Conservation (phyloP, 1,140 invertebrate species). For the Rhagoletis pomonella region DNA sequence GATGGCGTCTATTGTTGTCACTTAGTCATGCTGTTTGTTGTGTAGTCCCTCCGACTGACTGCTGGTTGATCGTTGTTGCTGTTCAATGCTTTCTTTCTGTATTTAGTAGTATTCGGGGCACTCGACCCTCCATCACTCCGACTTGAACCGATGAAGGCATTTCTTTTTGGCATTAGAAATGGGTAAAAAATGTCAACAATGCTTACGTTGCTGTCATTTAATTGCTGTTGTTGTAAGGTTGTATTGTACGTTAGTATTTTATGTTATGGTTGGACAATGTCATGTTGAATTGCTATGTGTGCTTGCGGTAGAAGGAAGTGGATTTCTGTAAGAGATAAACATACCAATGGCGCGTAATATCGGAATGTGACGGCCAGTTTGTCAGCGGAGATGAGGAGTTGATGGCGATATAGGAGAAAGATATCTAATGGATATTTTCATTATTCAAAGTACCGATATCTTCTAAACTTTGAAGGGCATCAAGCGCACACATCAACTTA, state of each 20-base stretch:
- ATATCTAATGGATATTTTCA: conserved; percentile 14
- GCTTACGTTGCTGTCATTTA: conserved; percentile 30
- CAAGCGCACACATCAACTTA: background rate
- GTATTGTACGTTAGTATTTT: background rate
- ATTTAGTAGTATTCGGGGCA: background rate
- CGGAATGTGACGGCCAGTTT: background rate
- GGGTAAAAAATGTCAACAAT: conserved; percentile 30
- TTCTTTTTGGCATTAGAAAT: conserved; percentile 4
- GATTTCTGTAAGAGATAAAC: conserved; percentile 24
- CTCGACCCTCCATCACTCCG: background rate
- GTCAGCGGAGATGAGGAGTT: background rate
- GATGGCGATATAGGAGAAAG: background rate
- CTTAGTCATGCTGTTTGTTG: background rate
- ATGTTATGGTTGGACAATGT: background rate
- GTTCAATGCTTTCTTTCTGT: background rate
- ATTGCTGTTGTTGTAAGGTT: conserved; percentile 1
- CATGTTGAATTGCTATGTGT: background rate
- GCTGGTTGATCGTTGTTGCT: background rate
- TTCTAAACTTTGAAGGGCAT: background rate
- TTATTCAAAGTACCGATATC: conserved; percentile 30
- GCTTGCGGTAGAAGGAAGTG: background rate
- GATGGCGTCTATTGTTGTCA: conserved; percentile 35
- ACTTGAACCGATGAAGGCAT: background rate
- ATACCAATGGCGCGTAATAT: background rate
- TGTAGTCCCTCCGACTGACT: conserved; percentile 20